Evolutionary conservation across 2,888 invertebrate species (phyloP).

Genomic region (Drosophila buzzatii): DNA sequence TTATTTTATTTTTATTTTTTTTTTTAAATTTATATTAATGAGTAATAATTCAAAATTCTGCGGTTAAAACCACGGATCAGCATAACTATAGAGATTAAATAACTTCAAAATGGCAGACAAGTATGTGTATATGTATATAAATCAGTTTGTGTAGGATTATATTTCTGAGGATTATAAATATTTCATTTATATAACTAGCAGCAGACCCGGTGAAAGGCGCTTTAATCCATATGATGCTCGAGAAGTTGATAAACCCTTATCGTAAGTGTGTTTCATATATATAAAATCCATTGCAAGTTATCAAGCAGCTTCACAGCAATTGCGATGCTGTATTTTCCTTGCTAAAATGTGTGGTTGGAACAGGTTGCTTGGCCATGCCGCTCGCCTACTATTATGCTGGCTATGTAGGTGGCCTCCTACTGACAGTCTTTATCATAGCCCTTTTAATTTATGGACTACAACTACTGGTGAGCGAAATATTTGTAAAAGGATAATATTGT

Average conservation of each 20-base stretch:
- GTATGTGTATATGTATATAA: neutral
- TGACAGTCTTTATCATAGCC: constrained; percentile 4
- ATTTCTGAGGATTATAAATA: neutral
- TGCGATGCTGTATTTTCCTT: constrained; percentile 46
- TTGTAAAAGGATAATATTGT: neutral
- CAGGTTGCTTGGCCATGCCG: constrained; percentile 62
- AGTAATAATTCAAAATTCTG: neutral
- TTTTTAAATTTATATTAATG: neutral
- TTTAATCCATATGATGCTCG: constrained; percentile 55
- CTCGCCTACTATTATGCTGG: constrained; percentile 50
- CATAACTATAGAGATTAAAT: neutral
- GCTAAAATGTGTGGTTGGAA: constrained; percentile 54
- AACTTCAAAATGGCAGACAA: neutral
- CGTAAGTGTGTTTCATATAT: constrained; percentile 44
- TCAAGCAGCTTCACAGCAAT: constrained; percentile 19
- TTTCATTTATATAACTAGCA: neutral
- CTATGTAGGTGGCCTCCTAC: constrained; percentile 31
- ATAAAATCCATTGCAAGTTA: neutral
- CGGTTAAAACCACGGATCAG: neutral
- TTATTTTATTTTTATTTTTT: neutral
- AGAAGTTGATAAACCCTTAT: constrained; percentile 23
- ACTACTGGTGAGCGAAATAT: constrained; percentile 43
- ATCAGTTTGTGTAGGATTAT: neutral
- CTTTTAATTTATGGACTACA: constrained; percentile 55
- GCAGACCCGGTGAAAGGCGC: neutral